These are phyloP conservation scores for Pilophorus perplexus DNA, from an alignment of 2,888 invertebrate species.

Conservation along the genomic window DNA sequence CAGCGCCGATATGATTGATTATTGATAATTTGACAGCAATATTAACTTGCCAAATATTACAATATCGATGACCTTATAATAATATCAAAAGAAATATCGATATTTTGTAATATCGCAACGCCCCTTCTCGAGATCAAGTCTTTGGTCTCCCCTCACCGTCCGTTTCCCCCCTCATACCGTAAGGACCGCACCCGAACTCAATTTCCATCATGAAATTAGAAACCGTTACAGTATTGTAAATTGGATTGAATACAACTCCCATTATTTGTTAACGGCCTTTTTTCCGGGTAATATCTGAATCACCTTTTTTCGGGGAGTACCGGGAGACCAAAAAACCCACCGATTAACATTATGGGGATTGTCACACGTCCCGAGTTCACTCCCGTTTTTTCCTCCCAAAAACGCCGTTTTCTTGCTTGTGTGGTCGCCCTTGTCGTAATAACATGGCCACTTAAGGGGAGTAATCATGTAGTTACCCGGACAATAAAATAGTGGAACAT, in stretches of 20 bases:
- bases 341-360: neutral
- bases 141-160: too few relatives aligned
- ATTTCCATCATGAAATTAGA: constrained; percentile 11
- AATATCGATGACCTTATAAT: too few relatives aligned
- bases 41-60: too few relatives aligned
- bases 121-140: too few relatives aligned
- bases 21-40: too few relatives aligned
- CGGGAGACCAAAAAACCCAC: too few relatives aligned
- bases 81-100: too few relatives aligned
- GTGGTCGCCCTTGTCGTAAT: constrained; percentile 9
- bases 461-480: constrained; percentile 16
- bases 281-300: constrained; percentile 24
- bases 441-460: neutral
- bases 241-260: constrained; percentile 4
- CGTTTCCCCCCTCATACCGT: neutral
- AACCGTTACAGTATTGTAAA: constrained; percentile 16
- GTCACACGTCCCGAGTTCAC: neutral
- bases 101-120: too few relatives aligned
- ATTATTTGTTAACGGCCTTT: constrained; percentile 11
- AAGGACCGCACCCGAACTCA: constrained; percentile 1
- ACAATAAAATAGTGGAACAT: constrained; percentile 17
- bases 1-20: too few relatives aligned
- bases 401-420: neutral
- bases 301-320: too few relatives aligned
- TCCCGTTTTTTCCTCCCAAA: neutral